Evolutionary conservation across 1,140 invertebrate genomes (phyloP).

Genomic region (Macrobrachium nipponense): DNA sequence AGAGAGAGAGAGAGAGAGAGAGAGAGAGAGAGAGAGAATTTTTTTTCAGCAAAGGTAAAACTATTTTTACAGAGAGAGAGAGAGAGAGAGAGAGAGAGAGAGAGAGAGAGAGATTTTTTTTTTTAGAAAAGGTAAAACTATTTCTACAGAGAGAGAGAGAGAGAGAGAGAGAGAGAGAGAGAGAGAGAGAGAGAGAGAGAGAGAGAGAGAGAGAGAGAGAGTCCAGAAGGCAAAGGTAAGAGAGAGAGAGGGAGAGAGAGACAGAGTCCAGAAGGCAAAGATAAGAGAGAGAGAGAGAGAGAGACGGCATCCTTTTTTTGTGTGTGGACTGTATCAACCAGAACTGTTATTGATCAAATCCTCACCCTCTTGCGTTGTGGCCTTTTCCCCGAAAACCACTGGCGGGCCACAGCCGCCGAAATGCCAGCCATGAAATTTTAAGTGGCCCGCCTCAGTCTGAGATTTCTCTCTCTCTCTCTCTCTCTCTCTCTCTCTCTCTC

Average conservation of each 20-base stretch:
- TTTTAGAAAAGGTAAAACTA: too few relatives aligned
- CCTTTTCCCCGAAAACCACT: background rate
- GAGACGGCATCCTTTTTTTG: too few relatives aligned
- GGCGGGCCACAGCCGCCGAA: background rate
- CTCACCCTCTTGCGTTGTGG: background rate
- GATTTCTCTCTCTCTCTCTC: slow-evolving; percentile 3
- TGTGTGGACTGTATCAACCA: background rate
- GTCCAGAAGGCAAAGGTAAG: too few relatives aligned
- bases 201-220: background rate
- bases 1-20: slow-evolving; percentile 24
- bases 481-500: slow-evolving; percentile 24
- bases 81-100: too few relatives aligned
- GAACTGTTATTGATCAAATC: background rate
- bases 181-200: background rate
- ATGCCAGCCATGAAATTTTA: background rate
- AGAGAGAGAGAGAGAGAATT: slow-evolving; percentile 33
- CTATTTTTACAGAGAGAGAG: background rate
- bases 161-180: slow-evolving; percentile 8
- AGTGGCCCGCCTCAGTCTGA: background rate
- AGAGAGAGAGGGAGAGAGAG: too few relatives aligned
- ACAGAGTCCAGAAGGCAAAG: too few relatives aligned
- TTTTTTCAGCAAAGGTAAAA: background rate
- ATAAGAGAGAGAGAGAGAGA: too few relatives aligned
- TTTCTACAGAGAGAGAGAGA: background rate
- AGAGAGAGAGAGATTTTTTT: too few relatives aligned